Conservation (phyloP, 1,140 invertebrate species). For the Atta cephalotes region DNA sequence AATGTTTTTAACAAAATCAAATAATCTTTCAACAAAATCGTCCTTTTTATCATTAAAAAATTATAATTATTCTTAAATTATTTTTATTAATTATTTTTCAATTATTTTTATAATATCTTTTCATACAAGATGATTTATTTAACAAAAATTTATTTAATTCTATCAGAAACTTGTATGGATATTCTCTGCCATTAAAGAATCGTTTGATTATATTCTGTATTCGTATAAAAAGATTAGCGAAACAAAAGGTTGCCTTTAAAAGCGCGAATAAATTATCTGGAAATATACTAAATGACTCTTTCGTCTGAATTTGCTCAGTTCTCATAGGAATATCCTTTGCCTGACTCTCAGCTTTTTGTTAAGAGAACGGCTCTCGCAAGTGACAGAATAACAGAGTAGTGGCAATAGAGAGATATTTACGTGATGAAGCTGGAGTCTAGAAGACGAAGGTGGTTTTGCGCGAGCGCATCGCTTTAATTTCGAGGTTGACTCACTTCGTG, state of each 20-base stretch:
- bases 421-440: conserved; percentile 60
- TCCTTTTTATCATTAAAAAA: neutral
- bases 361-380: neutral
- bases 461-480: conserved; percentile 65
- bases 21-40: too few species aligned
- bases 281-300: conserved; percentile 23
- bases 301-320: conserved; percentile 35
- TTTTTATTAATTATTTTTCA: neutral
- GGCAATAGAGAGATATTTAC: conserved; percentile 68
- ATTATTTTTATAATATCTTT: too few species aligned
- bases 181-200: neutral
- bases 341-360: conserved; percentile 46
- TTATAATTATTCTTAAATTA: conserved; percentile 2
- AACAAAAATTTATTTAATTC: neutral
- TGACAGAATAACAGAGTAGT: conserved; percentile 69
- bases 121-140: neutral
- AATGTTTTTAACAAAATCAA: too few species aligned
- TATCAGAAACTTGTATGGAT: neutral
- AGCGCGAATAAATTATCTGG: conserved; percentile 23
- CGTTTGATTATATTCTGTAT: neutral
- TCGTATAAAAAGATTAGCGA: neutral
- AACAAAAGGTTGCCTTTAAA: neutral
- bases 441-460: conserved; percentile 56
- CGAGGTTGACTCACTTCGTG: conserved; percentile 78
- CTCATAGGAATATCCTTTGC: conserved; percentile 63